A percentile compares a stretch with the other conserved stretches of the same genome.
Conservation (phyloP, 2,113 vertebrate species). For the Hippocampus zosterae region DNA sequence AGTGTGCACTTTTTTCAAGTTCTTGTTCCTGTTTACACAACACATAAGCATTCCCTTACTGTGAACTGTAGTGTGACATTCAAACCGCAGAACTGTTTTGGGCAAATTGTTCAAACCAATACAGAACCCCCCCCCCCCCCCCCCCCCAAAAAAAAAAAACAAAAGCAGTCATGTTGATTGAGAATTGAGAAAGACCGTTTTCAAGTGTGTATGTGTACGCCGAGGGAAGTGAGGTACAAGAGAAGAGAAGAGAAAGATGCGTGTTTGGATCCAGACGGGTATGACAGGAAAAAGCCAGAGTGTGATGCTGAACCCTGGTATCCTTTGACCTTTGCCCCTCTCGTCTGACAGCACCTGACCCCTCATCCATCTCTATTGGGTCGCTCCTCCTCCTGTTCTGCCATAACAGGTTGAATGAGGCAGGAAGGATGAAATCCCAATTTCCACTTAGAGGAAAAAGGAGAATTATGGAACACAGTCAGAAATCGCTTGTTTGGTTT, state of each 20-base stretch:
- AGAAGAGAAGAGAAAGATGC: background rate
- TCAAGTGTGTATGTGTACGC: background rate
- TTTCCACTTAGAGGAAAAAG: background rate
- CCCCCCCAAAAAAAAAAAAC: too few species aligned
- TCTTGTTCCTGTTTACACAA: background rate
- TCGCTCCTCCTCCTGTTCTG: background rate
- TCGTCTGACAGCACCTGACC: slow-evolving; percentile 54
- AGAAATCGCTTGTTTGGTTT: background rate
- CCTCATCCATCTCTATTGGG: slow-evolving; percentile 38
- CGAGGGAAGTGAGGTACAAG: background rate
- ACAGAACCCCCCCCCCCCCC: too few species aligned
- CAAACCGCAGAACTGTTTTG: background rate
- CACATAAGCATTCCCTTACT: background rate
- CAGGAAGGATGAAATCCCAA: background rate
- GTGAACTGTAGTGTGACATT: background rate
- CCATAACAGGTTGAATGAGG: slow-evolving; percentile 1
- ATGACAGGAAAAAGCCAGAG: slow-evolving; percentile 15
- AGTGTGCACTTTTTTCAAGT: background rate
- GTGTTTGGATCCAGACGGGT: slow-evolving; percentile 19
- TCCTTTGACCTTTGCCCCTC: slow-evolving; percentile 43
- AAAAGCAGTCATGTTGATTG: too few species aligned
- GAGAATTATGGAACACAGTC: background rate
- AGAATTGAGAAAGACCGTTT: background rate
- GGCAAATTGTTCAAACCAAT: background rate
- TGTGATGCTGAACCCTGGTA: slow-evolving; percentile 33